Percentiles rank a stretch among this genome's conserved stretches.
These are phyloP conservation scores for Pristionchus mayeri DNA, from an alignment of 2,888 invertebrate species.

Conservation along the genomic window DNA sequence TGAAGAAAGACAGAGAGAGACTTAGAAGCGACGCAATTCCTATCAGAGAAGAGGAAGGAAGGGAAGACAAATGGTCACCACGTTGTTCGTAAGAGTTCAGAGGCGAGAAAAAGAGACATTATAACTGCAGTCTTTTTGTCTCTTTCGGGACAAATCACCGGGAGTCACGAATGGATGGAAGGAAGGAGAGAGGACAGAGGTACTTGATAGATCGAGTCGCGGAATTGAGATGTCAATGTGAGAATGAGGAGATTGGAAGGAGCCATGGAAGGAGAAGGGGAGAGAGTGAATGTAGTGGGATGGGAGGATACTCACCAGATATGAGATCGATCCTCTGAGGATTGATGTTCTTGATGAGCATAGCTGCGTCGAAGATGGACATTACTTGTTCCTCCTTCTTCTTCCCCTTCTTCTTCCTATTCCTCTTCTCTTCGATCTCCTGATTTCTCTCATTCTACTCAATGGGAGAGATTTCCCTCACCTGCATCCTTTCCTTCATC, in stretches of 20 bases:
- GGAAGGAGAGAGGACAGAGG: background rate
- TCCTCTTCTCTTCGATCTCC: slow-evolving; percentile 48
- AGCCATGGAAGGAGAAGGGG: background rate
- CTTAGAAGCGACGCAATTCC: background rate
- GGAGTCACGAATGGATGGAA: slow-evolving; percentile 17
- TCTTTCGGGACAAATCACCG: slow-evolving; percentile 20
- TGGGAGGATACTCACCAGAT: slow-evolving; percentile 60
- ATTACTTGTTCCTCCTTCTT: slow-evolving; percentile 65
- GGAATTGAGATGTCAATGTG: background rate
- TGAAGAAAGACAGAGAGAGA: background rate
- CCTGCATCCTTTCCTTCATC: slow-evolving; percentile 49
- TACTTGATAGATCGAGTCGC: background rate
- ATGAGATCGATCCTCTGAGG: slow-evolving; percentile 69
- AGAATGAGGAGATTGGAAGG: background rate
- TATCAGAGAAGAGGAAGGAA: background rate
- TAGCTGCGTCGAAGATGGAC: slow-evolving; percentile 67
- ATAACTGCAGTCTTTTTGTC: slow-evolving; percentile 30
- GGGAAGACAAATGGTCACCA: background rate
- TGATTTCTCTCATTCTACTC: background rate
- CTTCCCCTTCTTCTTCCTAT: slow-evolving; percentile 47
- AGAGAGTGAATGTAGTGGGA: too few relatives aligned
- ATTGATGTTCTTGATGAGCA: slow-evolving; percentile 57
- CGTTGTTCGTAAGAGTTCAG: slow-evolving; percentile 1
- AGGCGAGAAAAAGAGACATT: background rate
- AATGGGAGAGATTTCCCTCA: too few relatives aligned